Evolutionary conservation across 1,140 invertebrate species (phyloP).

Genomic region (Chironomus striatipennis): DNA sequence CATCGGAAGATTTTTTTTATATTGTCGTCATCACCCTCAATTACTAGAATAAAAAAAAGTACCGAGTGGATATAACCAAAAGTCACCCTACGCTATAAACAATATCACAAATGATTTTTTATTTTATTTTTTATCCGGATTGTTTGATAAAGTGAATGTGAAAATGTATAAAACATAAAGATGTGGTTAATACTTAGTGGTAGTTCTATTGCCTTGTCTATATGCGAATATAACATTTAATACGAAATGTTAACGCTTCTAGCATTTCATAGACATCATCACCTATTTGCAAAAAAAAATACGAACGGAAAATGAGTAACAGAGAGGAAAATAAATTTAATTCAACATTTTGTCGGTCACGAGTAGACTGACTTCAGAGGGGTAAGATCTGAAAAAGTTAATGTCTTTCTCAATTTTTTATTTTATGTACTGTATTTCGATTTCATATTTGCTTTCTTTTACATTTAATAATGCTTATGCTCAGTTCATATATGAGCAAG

Average conservation of each 20-base stretch:
- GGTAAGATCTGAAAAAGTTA: neutral
- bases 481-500: too few relatives aligned
- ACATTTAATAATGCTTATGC: too few relatives aligned
- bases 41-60: neutral
- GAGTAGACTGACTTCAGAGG: neutral
- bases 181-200: neutral
- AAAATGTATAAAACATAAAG: slow-evolving; percentile 1
- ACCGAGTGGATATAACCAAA: neutral
- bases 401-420: too few relatives aligned
- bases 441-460: too few relatives aligned
- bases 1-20: too few relatives aligned
- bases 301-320: neutral
- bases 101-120: slow-evolving; percentile 10
- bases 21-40: slow-evolving; percentile 17
- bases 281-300: neutral
- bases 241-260: neutral
- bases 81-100: slow-evolving; percentile 1
- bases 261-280: neutral
- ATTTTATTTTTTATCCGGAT: neutral
- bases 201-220: too few relatives aligned
- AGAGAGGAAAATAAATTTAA: slow-evolving; percentile 16
- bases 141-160: slow-evolving; percentile 3
- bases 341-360: slow-evolving; percentile 15
- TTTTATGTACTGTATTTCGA: too few relatives aligned
- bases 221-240: neutral